These are phyloP conservation scores for Puntigrus tetrazona DNA, from an alignment of 2,113 vertebrate species.

Conservation along the genomic window DNA sequence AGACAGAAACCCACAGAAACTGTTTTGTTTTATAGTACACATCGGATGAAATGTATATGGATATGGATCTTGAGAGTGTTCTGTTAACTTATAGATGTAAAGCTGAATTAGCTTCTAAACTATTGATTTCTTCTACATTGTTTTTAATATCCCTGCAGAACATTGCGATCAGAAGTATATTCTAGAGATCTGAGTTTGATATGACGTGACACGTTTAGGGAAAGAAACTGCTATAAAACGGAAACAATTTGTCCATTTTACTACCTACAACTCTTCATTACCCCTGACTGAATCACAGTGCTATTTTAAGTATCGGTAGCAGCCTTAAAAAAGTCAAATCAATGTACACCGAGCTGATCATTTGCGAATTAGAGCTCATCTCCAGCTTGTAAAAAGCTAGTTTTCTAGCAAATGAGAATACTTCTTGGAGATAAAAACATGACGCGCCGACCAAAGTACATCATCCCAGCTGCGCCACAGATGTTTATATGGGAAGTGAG, in stretches of 20 bases:
- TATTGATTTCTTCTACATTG: not conserved
- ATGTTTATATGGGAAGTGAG: constrained; percentile 25
- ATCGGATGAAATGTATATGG: not conserved
- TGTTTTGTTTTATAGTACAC: not conserved
- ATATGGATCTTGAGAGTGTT: not conserved
- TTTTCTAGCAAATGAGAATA: constrained; percentile 19
- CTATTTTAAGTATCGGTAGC: not conserved
- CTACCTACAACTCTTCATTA: not conserved
- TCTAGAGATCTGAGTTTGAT: not conserved
- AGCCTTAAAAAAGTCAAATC: not conserved
- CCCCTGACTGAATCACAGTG: not conserved
- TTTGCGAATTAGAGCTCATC: not conserved
- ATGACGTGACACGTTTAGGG: not conserved
- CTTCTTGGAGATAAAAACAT: constrained; percentile 4
- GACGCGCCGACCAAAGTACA: constrained; percentile 48
- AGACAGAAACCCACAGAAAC: not conserved
- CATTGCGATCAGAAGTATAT: not conserved
- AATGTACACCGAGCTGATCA: not conserved
- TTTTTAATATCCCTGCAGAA: not conserved
- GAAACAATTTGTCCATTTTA: not conserved
- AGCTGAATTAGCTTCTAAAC: not conserved
- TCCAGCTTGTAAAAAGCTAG: not conserved
- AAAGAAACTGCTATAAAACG: not conserved
- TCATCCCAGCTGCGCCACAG: constrained; percentile 50
- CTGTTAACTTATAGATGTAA: not conserved